These are phyloP conservation scores for Lepus europaeus DNA, from an alignment of 2,113 vertebrate species.

Conservation along the genomic window DNA sequence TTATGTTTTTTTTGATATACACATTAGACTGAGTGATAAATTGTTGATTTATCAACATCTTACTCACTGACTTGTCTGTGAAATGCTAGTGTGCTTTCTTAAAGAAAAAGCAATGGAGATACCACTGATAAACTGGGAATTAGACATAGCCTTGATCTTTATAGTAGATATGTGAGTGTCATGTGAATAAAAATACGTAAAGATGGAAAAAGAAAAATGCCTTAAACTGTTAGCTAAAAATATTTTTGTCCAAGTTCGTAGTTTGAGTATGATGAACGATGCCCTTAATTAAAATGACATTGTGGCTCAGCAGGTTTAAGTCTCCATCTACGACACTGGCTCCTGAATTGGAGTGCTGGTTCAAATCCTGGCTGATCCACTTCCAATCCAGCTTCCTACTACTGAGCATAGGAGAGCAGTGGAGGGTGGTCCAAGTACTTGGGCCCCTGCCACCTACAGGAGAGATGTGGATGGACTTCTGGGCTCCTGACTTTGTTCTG, in stretches of 20 bases:
- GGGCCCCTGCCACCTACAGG: too few species aligned
- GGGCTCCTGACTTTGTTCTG: too few species aligned
- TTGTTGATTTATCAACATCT: conserved; percentile 10
- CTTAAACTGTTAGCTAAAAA: conserved; percentile 22
- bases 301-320: too few species aligned
- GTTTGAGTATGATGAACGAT: conserved; percentile 17
- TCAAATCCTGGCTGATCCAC: too few species aligned
- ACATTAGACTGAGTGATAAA: neutral
- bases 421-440: too few species aligned
- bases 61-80: neutral
- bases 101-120: neutral
- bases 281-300: neutral
- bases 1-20: conserved; percentile 9
- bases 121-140: neutral
- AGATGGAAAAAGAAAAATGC: neutral
- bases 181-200: neutral
- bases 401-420: too few species aligned
- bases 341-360: too few species aligned
- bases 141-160: conserved; percentile 6
- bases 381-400: too few species aligned
- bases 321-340: too few species aligned
- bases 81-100: neutral
- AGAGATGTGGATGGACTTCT: too few species aligned
- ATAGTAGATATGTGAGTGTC: neutral
- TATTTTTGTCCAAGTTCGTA: conserved; percentile 38